These are phyloP conservation scores for Phenganax marumi DNA, from an alignment of 92 coral and sea anemone species.

Conservation along the genomic window DNA sequence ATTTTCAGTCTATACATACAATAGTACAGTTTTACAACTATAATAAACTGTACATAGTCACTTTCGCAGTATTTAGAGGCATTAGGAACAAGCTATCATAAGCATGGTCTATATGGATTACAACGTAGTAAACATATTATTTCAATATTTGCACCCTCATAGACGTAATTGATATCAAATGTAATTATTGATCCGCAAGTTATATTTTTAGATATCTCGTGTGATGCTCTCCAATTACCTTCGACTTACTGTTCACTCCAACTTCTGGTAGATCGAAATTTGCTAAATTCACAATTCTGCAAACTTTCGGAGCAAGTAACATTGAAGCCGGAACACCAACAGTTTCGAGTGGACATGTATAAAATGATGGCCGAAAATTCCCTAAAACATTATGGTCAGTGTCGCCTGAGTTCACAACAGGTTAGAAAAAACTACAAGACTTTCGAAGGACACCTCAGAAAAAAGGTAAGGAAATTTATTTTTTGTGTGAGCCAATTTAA, in stretches of 20 bases:
- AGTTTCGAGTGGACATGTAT: background rate
- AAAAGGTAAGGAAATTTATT: background rate
- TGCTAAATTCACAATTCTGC: constrained; percentile 6
- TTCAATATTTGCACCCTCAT: background rate
- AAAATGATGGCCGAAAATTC: constrained; percentile 9
- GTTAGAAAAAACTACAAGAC: background rate
- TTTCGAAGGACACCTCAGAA: background rate
- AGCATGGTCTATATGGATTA: too few species aligned
- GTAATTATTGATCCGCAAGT: background rate
- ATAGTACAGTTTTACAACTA: background rate
- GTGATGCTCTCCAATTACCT: background rate
- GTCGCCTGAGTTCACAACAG: background rate
- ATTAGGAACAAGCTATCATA: too few species aligned
- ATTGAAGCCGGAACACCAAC: background rate
- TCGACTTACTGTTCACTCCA: background rate
- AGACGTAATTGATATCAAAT: constrained; percentile 7
- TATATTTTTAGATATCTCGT: constrained; percentile 14
- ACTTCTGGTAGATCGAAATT: constrained; percentile 14
- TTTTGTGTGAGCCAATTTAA: background rate
- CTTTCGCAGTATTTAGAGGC: too few species aligned
- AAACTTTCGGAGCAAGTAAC: background rate
- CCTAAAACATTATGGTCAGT: background rate
- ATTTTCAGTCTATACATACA: background rate
- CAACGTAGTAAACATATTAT: background rate
- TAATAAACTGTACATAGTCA: background rate